These are phyloP conservation scores for Halcyon chelicuti DNA, from an alignment of 2,797 vertebrate genomes.

Conservation along the genomic window DNA sequence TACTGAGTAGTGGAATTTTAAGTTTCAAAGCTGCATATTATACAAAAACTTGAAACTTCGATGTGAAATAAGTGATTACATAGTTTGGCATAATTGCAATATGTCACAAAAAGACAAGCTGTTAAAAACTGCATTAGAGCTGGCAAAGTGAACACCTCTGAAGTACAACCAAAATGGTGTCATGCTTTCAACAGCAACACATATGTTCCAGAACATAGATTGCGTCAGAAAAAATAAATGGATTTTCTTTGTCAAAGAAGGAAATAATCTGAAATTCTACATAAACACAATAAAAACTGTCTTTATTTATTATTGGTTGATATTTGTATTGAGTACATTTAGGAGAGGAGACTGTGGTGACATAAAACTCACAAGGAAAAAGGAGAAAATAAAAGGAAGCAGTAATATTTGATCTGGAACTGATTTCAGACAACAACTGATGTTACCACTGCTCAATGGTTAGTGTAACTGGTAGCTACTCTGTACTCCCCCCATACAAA, in stretches of 20 bases:
- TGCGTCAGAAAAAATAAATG: conserved; percentile 49
- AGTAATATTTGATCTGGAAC: not conserved
- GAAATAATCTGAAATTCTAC: not conserved
- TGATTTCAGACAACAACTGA: not conserved
- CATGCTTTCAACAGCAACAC: conserved; percentile 70
- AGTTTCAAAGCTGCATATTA: conserved; percentile 44
- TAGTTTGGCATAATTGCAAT: conserved; percentile 75
- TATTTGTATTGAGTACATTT: not conserved
- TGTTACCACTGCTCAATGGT: not conserved
- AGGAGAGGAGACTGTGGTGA: not conserved
- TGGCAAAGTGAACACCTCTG: conserved; percentile 73
- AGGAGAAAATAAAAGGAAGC: not conserved
- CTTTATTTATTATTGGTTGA: not conserved
- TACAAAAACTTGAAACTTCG: conserved; percentile 58
- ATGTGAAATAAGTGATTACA: conserved; percentile 74
- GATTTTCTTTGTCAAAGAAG: conserved; percentile 53
- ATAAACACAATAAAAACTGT: not conserved
- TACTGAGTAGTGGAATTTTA: conserved; percentile 44
- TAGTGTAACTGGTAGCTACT: not conserved
- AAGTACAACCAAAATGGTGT: conserved; percentile 71
- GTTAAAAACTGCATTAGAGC: conserved; percentile 73
- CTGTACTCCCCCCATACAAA: not conserved
- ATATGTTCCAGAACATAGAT: conserved; percentile 71
- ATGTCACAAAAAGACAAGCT: conserved; percentile 74
- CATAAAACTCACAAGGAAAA: not conserved